A percentile compares a stretch with the other conserved stretches of the same genome.
phyloP scores from a whole-genome alignment of 2,888 invertebrate genomes.

The Cancer borealis region DNA sequence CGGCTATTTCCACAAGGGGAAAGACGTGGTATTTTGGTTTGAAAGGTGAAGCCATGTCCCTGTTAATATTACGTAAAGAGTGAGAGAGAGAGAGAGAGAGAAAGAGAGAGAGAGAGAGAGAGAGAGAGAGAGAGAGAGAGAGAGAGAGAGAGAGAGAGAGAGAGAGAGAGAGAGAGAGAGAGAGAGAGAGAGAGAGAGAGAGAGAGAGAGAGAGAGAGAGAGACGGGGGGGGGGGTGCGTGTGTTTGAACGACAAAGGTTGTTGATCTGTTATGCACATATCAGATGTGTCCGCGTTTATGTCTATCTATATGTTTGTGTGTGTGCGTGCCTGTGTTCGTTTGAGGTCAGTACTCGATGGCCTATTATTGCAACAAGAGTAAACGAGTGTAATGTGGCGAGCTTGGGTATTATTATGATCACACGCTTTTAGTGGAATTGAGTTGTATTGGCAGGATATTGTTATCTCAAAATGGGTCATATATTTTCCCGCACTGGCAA shows the following conservation, averaged over 20 bases:
- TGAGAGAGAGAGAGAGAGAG: not conserved
- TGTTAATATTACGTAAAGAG: not conserved
- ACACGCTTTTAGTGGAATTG: not conserved
- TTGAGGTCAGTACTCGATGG: not conserved
- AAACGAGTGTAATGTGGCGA: not conserved
- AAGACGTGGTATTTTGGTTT: no score
- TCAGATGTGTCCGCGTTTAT: not conserved
- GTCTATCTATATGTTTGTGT: not conserved
- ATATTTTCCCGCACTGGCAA: not conserved
- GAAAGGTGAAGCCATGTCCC: no score
- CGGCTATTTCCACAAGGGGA: no score
- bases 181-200: not conserved
- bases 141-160: not conserved
- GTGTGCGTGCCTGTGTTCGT: not conserved
- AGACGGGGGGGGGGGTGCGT: not conserved
- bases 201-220: not conserved
- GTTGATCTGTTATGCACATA: not conserved
- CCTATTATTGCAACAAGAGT: not conserved
- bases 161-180: constrained; percentile 17
- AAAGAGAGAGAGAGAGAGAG: not conserved
- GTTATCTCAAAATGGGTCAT: not conserved
- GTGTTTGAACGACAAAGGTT: not conserved
- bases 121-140: not conserved
- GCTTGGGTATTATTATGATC: not conserved
- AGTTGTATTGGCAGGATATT: not conserved